Evolutionary conservation across 2,113 vertebrate species (phyloP).

Genomic region (Ramphastos sulfuratus): DNA sequence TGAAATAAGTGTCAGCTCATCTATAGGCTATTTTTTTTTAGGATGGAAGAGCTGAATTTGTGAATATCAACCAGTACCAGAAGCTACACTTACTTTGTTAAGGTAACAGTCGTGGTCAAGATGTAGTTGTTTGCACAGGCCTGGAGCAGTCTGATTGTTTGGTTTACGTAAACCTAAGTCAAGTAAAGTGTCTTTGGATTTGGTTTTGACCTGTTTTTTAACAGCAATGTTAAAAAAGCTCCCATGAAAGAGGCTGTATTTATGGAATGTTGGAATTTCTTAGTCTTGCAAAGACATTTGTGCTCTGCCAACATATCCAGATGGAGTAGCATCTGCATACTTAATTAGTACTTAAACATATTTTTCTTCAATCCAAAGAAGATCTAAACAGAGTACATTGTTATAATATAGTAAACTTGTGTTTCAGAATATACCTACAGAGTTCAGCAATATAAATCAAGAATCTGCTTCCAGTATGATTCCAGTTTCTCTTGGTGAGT

Average conservation of each 20-base stretch:
- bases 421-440: constrained; percentile 67
- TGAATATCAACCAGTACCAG: not conserved
- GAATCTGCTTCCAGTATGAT: constrained; percentile 17
- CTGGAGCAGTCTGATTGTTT: not conserved
- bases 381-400: not conserved
- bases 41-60: not conserved
- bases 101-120: not conserved
- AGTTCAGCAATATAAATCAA: constrained; percentile 23
- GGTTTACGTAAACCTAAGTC: not conserved
- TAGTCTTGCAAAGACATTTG: not conserved
- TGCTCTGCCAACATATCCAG: not conserved
- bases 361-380: not conserved
- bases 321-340: not conserved
- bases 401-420: not conserved
- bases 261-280: not conserved
- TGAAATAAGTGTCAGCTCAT: not conserved
- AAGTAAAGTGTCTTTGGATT: not conserved
- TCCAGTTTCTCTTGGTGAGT: constrained; percentile 68
- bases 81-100: not conserved
- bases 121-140: not conserved
- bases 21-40: not conserved
- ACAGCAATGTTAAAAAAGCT: not conserved
- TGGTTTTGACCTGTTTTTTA: not conserved
- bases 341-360: not conserved
- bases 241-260: not conserved